Conservation (phyloP, 2,888 invertebrate species). For the Pherbina coryleti region DNA sequence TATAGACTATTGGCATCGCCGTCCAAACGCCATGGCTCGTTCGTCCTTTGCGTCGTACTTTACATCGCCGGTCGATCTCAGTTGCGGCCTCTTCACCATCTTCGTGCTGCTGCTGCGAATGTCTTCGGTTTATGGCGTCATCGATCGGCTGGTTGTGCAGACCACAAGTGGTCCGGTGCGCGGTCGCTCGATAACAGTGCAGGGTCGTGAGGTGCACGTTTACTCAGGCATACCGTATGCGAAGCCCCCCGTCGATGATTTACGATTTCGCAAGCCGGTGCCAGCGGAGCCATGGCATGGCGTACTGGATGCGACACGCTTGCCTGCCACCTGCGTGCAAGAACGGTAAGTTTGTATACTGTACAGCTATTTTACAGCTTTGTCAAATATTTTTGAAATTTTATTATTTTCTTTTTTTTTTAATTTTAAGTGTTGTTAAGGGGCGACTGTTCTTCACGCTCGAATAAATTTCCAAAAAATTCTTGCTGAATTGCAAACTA, state of each 20-base stretch:
- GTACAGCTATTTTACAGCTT: background rate
- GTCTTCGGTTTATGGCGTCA: constrained; percentile 63
- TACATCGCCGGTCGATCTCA: constrained; percentile 40
- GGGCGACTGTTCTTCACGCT: background rate
- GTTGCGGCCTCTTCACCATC: constrained; percentile 51
- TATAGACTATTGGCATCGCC: constrained; percentile 25
- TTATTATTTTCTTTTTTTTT: background rate
- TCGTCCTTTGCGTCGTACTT: constrained; percentile 43
- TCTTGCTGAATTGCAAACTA: background rate
- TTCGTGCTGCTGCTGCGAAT: constrained; percentile 60
- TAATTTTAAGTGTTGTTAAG: background rate
- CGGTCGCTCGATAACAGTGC: constrained; percentile 83
- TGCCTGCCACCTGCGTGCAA: constrained; percentile 91
- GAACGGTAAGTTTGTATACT: constrained; percentile 72
- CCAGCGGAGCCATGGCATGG: constrained; percentile 91
- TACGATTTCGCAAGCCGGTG: constrained; percentile 87
- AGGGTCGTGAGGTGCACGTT: constrained; percentile 88
- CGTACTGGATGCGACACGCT: constrained; percentile 82
- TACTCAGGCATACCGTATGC: constrained; percentile 93
- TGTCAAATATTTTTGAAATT: background rate
- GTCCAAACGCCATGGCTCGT: constrained; percentile 50
- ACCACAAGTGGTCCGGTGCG: constrained; percentile 86
- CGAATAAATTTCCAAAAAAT: background rate
- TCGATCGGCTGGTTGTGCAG: constrained; percentile 84
- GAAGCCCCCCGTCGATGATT: constrained; percentile 87